Evolutionary conservation across 2,113 vertebrate species (phyloP), one percentile per base, ranked within the genome.

Genomic region (Chaetura pelagica): DNA sequence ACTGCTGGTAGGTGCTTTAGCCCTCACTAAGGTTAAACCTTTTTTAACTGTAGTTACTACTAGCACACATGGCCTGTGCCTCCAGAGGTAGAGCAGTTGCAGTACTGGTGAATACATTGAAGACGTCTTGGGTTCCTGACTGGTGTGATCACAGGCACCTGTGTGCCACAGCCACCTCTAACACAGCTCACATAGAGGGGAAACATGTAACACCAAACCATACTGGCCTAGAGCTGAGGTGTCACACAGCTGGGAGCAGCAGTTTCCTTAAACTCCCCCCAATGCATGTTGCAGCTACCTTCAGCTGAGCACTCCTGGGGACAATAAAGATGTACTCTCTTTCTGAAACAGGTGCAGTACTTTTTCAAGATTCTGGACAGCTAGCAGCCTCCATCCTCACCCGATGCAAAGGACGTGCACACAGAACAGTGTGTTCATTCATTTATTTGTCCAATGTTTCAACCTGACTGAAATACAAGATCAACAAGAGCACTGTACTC

Each of bases 381-480:
- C 78, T 98, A 93, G 94, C 18, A 22, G 22, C 15, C 51, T 49
- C 63, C 20, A 1, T 49, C 82, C 67, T 59, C 32, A 6, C 18
- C 34, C 55, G 1, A 15, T 2, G 14, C 54, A 91, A 61, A 1
- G 87, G 64, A 87, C n/a, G 1, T 1, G 2, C 30, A 89, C 92
- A 15, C 74, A 48, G 21, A 48, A 51, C 10, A 1, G 84, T 97
- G 97, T 97, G 96, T 98, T 98, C 97, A 98, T 98, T 98, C 97
- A 90, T 98, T 98, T 98, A 98, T 98, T 97, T 99, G 98, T 98
- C 97, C 99, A 98, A 98, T 99, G 98, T 98, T 98, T 99, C 98
- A 98, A 98, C 98, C 98, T 98, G 98, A 99, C 99, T 98, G 98
- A 99, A 97, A 99, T 99, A 99, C 99, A 99, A 98, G 98, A 98